These are phyloP conservation scores for Rhagonycha lutea DNA, from an alignment of 2,888 invertebrate genomes.

Conservation along the genomic window DNA sequence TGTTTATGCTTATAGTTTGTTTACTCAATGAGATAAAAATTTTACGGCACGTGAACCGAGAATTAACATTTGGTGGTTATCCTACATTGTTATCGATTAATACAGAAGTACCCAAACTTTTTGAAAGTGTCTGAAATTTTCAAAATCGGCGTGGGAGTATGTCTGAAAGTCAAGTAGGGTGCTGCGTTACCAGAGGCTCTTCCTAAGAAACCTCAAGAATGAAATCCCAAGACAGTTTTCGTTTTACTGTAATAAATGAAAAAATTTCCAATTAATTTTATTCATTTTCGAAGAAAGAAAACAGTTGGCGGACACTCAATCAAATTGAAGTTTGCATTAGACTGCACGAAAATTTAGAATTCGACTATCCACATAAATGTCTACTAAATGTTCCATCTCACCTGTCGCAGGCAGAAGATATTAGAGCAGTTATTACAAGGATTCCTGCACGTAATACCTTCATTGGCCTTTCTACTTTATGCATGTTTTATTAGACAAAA, in stretches of 20 bases:
- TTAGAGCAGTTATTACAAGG: slow-evolving; percentile 51
- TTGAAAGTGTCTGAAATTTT: background rate
- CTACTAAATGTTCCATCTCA: slow-evolving; percentile 40
- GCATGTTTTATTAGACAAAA: slow-evolving; percentile 53
- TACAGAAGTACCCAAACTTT: background rate
- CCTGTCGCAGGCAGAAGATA: slow-evolving; percentile 48
- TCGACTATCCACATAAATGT: slow-evolving; percentile 16
- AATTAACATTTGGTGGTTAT: background rate
- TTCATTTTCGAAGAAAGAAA: background rate
- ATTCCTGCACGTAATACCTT: slow-evolving; percentile 50
- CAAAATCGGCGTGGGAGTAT: no score
- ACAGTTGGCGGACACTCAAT: background rate
- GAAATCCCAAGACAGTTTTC: no score
- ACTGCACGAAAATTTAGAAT: background rate
- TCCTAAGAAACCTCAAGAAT: no score
- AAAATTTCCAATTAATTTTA: background rate
- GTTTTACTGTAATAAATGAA: background rate
- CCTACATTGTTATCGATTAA: background rate
- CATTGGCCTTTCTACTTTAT: slow-evolving; percentile 46
- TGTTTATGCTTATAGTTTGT: background rate
- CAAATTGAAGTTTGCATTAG: background rate
- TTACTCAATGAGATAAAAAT: background rate
- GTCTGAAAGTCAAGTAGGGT: no score
- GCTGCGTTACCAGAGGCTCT: no score
- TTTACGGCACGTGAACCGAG: background rate